phyloP scores from a whole-genome alignment of 2,113 vertebrate genomes.

The Ceyx margarethae region DNA sequence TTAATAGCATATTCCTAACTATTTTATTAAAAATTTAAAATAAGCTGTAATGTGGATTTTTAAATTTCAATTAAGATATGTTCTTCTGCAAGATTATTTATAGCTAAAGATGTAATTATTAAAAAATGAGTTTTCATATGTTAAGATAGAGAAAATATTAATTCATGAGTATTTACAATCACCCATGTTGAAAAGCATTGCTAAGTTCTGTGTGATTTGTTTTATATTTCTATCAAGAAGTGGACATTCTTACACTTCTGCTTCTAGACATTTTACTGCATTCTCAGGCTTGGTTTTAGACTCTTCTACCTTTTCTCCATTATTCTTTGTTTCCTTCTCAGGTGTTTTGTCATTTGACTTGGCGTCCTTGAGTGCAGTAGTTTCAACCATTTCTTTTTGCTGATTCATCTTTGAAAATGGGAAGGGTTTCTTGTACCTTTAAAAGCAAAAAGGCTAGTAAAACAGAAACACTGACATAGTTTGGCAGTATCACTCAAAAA shows the following conservation, averaged over 20 bases:
- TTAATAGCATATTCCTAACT: background rate
- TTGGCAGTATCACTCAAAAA: background rate
- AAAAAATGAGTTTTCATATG: background rate
- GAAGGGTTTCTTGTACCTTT: conserved; percentile 76
- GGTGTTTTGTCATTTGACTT: conserved; percentile 46
- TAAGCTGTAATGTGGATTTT: background rate
- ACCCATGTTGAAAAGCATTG: conserved; percentile 14
- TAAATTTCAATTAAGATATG: background rate
- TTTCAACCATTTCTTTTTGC: conserved; percentile 78
- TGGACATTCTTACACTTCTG: conserved; percentile 72
- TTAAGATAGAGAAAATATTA: background rate
- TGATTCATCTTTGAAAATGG: conserved; percentile 71
- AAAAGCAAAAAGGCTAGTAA: conserved; percentile 12
- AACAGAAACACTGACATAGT: background rate
- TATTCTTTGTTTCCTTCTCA: conserved; percentile 69
- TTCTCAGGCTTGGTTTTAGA: conserved; percentile 46
- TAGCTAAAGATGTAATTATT: background rate
- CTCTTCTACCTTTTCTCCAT: conserved; percentile 65
- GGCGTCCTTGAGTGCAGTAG: conserved; percentile 77
- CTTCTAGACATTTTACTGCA: conserved; percentile 76
- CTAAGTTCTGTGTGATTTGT: background rate
- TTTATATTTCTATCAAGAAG: background rate
- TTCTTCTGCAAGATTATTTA: background rate
- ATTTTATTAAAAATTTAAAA: background rate
- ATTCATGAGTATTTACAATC: conserved; percentile 34